Percentiles rank a stretch among this genome's conserved stretches.
Evolutionary conservation across 2,888 invertebrate genomes (phyloP).

Genomic region (Cremastinae sp.): DNA sequence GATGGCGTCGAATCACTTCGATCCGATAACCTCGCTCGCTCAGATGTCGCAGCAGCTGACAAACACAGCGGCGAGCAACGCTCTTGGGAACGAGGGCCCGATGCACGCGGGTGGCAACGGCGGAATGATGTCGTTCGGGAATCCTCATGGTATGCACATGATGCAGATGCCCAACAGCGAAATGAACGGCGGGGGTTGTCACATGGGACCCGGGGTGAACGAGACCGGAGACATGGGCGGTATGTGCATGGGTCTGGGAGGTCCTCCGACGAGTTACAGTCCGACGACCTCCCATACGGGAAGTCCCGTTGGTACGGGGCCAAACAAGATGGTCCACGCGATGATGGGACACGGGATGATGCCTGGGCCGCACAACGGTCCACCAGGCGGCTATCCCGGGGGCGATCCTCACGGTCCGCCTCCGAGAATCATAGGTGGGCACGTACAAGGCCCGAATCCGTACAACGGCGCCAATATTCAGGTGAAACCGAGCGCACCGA

Average conservation of each 20-base stretch:
- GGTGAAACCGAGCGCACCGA: conserved; percentile 97
- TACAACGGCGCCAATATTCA: conserved; percentile 92
- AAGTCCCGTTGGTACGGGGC: conserved; percentile 73
- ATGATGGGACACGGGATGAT: conserved; percentile 78
- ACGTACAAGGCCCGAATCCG: conserved; percentile 81
- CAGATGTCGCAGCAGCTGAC: conserved; percentile 97
- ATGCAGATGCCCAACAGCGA: conserved; percentile 78
- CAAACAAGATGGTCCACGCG: conserved; percentile 74
- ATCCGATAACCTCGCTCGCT: conserved; percentile 95
- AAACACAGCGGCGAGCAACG: conserved; percentile 85
- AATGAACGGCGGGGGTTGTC: conserved; percentile 79
- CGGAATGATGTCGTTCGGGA: conserved; percentile 83
- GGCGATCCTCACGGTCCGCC: conserved; percentile 82
- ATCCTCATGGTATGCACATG: conserved; percentile 80
- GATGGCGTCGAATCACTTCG: conserved; percentile 86
- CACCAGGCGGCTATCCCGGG: conserved; percentile 63
- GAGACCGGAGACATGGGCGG: conserved; percentile 76
- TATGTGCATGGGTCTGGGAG: conserved; percentile 76
- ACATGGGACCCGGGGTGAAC: conserved; percentile 74
- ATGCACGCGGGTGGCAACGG: conserved; percentile 79
- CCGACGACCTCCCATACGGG: conserved; percentile 77
- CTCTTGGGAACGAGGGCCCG: conserved; percentile 82
- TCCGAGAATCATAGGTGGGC: conserved; percentile 75
- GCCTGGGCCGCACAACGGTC: conserved; percentile 65
- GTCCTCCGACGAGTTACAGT: conserved; percentile 76